Conservation (phyloP, 1,140 invertebrate species). For the Drosophila novamexicana region DNA sequence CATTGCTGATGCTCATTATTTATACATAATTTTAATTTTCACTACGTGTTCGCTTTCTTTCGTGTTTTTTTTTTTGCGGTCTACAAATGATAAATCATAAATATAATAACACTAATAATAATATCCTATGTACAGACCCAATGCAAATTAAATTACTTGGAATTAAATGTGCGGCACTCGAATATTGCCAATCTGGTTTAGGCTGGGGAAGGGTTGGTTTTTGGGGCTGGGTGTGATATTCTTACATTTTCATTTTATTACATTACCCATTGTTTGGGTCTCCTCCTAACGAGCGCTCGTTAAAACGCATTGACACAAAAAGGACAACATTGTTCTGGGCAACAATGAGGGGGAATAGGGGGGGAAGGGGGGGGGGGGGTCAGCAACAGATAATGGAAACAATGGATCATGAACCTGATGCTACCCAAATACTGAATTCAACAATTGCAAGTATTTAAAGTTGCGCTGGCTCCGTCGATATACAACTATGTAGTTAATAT, state of each 20-base stretch:
- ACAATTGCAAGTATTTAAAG: constrained; percentile 72
- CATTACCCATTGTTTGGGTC: constrained; percentile 63
- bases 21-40: constrained; percentile 56
- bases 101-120: constrained; percentile 28
- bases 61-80: neutral
- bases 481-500: constrained; percentile 49
- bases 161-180: constrained; percentile 12
- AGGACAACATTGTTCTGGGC: constrained; percentile 61
- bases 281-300: constrained; percentile 72
- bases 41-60: constrained; percentile 25
- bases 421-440: constrained; percentile 71
- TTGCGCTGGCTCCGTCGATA: constrained; percentile 52
- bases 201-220: neutral
- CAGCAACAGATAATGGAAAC: constrained; percentile 79
- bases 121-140: constrained; percentile 40
- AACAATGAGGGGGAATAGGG: constrained; percentile 6
- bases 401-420: constrained; percentile 78
- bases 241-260: constrained; percentile 60
- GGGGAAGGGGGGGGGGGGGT: neutral
- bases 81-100: constrained; percentile 21
- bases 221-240: constrained; percentile 7
- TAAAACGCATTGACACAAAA: constrained; percentile 80
- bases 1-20: constrained; percentile 59
- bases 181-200: constrained; percentile 19
- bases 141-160: constrained; percentile 35